Evolutionary conservation across 1,140 invertebrate species (phyloP), one percentile per base, ranked within the genome.

Genomic region (Meloidogyne exigua): DNA sequence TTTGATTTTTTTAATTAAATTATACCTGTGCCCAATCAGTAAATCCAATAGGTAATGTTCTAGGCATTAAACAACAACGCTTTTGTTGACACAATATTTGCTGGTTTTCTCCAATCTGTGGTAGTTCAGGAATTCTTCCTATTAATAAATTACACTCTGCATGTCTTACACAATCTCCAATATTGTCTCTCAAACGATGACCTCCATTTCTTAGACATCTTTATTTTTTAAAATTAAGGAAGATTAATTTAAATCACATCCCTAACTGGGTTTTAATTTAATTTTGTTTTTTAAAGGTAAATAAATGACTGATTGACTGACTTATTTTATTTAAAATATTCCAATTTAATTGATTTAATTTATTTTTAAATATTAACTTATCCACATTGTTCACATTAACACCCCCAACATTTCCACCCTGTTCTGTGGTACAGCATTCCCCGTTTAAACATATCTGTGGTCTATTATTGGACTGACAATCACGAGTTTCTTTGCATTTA

Each of bases 11-110:
- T 36, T 3, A 49, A 12, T 36, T 69, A 15, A 25, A 0, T 28
- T 69, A 4, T 13, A 72, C 72, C 28, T 73, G 72, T 36, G 42
- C 32, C 72, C 72, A 73, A 65, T 64, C 57, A 36, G n/a, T 73
- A 65, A 73, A 64, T 0, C 72, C 72, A 15, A 65, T 62, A 11
- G 72, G 72, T 12, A 73, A 39, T 0, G 32, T 62, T 28, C 72
- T 28, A 2, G 21, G 39, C 72, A 73, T 73, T 65, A 73, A 65
- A 64, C 72, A 73, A 65, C 72, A 73, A n/a, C 65, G 42, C 18
- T 36, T 36, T 64, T 42, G 39, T 36, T 64, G 57, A 21, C 72
- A 73, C 9, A 36, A 28, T 36, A 73, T 62, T 65, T 73, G 72
- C 21, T 73, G 44, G 0, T 42, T 73, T 23, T 57, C 44, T 10